Evolutionary conservation across 2,113 vertebrate genomes (phyloP).

Genomic region (Dicerorhinus sumatrensis): DNA sequence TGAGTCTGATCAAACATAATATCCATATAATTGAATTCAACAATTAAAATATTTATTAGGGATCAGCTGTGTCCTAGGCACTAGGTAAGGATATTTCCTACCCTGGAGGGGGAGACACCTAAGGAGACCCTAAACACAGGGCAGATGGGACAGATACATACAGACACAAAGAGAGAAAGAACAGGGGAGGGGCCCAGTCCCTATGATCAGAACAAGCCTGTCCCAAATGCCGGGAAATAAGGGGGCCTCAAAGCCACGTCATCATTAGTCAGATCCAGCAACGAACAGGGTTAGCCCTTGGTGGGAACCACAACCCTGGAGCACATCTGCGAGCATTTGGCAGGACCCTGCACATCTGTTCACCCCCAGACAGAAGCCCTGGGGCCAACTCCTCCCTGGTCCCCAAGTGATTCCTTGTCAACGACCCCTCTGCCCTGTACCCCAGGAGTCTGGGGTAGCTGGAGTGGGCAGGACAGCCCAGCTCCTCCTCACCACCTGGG

Average conservation of each 20-base stretch:
- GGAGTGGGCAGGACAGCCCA: neutral
- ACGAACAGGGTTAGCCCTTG: accelerated
- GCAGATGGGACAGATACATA: neutral
- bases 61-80: neutral
- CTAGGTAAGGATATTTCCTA: neutral
- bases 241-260: neutral
- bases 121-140: neutral
- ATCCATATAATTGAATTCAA: neutral
- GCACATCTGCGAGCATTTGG: neutral
- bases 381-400: neutral
- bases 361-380: neutral
- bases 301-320: neutral
- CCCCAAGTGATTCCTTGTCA: neutral
- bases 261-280: neutral
- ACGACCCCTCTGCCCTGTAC: neutral
- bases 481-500: neutral
- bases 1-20: neutral
- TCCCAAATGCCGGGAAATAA: neutral
- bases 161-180: neutral
- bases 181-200: neutral
- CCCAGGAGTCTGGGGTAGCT: neutral
- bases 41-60: neutral
- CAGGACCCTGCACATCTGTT: neutral
- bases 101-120: neutral
- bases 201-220: neutral